These are phyloP conservation scores for Mythimna lalbum DNA, from an alignment of 2,888 invertebrate genomes.

Conservation along the genomic window DNA sequence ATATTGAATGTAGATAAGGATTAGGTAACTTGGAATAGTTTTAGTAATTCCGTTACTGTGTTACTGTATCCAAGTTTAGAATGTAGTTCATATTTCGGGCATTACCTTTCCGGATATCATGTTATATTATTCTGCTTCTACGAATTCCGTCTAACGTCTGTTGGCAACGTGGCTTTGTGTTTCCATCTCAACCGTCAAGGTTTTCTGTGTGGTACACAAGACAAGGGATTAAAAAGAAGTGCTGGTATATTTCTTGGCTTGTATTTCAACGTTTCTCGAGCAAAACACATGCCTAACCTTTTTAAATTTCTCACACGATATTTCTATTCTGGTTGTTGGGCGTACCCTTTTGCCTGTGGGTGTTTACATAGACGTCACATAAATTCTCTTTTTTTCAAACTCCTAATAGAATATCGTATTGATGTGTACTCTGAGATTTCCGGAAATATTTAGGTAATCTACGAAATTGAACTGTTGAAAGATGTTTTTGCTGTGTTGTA, in stretches of 20 bases:
- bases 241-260: constrained; percentile 51
- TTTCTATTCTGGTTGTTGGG: constrained; percentile 58
- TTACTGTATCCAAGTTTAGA: constrained; percentile 6
- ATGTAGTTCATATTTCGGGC: constrained; percentile 13
- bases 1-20: constrained; percentile 23
- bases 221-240: constrained; percentile 55
- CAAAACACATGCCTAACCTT: constrained; percentile 55
- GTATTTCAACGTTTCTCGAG: constrained; percentile 54
- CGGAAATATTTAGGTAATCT: constrained; percentile 27
- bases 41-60: constrained; percentile 6
- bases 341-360: constrained; percentile 49
- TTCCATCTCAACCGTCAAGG: constrained; percentile 44
- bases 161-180: constrained; percentile 43
- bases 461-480: constrained; percentile 2
- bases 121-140: constrained; percentile 29
- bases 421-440: constrained; percentile 43
- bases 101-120: constrained; percentile 21
- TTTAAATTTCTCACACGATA: constrained; percentile 52
- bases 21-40: constrained; percentile 19
- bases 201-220: constrained; percentile 42
- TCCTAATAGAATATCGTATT: constrained; percentile 49
- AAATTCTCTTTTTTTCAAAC: constrained; percentile 54
- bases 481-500: not conserved
- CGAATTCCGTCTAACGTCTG: constrained; percentile 21
- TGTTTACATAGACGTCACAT: constrained; percentile 61